phyloP scores from a whole-genome alignment of 2,888 invertebrate species.

The Ennomos fuscantarius region DNA sequence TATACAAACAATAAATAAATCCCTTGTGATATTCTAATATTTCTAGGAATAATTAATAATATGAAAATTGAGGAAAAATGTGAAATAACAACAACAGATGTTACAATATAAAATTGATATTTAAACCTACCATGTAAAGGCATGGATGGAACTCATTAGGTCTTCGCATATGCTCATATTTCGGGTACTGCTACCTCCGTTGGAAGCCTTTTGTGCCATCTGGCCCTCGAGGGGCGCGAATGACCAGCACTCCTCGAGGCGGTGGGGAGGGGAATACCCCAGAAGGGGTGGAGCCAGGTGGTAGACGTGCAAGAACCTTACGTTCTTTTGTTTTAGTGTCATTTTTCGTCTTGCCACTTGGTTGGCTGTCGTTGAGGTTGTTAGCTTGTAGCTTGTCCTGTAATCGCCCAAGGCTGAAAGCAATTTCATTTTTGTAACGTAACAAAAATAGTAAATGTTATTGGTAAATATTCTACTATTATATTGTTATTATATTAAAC shows the following conservation, averaged over 20 bases:
- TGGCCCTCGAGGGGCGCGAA: constrained; percentile 91
- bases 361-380: constrained; percentile 70
- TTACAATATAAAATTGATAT: constrained; percentile 18
- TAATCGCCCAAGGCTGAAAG: constrained; percentile 72
- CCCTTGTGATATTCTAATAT: too few relatives aligned
- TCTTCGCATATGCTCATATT: constrained; percentile 39
- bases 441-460: too few relatives aligned
- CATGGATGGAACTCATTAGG: constrained; percentile 60
- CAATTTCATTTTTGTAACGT: too few relatives aligned
- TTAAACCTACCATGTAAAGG: constrained; percentile 43
- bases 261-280: constrained; percentile 76
- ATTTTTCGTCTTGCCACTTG: constrained; percentile 62
- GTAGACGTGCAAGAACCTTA: constrained; percentile 71
- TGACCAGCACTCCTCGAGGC: constrained; percentile 82
- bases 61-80: constrained; percentile 13
- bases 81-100: constrained; percentile 40
- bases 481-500: too few relatives aligned
- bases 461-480: too few relatives aligned
- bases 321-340: constrained; percentile 73
- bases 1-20: too few relatives aligned
- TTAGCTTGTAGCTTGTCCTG: constrained; percentile 79
- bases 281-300: constrained; percentile 64
- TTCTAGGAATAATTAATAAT: too few relatives aligned
- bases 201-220: constrained; percentile 88
- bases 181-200: constrained; percentile 70